phyloP scores from a whole-genome alignment of 2,797 vertebrate species.

The Sus cebifrons region DNA sequence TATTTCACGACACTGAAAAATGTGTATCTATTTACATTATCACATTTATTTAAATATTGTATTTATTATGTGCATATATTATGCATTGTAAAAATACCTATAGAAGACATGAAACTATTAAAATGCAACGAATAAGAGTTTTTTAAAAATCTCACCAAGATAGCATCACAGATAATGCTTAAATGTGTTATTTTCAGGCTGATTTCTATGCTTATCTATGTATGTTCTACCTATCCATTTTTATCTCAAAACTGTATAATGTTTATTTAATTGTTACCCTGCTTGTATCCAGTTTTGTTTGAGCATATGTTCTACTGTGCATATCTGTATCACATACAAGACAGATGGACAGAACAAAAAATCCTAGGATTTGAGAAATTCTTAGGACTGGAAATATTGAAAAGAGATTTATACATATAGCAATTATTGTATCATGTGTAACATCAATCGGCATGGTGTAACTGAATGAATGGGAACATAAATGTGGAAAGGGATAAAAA shows the following conservation, averaged over 20 bases:
- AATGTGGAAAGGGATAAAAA: background rate
- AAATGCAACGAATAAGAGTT: background rate
- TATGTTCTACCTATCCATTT: background rate
- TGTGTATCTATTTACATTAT: background rate
- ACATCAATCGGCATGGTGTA: background rate
- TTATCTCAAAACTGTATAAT: slow-evolving; percentile 17
- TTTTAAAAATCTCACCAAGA: background rate
- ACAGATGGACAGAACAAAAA: background rate
- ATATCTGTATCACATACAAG: background rate
- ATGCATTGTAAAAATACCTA: background rate
- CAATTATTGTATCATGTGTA: background rate
- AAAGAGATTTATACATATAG: background rate
- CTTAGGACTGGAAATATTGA: background rate
- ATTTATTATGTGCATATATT: background rate
- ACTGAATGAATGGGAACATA: background rate
- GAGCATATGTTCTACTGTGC: background rate
- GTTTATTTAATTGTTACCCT: background rate
- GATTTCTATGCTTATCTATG: background rate
- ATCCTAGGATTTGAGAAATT: background rate
- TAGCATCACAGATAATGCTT: background rate
- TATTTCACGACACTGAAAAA: slow-evolving; percentile 31
- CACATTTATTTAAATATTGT: background rate
- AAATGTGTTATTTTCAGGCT: background rate
- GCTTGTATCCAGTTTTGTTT: background rate
- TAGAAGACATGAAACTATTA: background rate